Base-by-base conservation (phyloP, 2,113 vertebrate genomes). In the Pandion haliaetus region DNA sequence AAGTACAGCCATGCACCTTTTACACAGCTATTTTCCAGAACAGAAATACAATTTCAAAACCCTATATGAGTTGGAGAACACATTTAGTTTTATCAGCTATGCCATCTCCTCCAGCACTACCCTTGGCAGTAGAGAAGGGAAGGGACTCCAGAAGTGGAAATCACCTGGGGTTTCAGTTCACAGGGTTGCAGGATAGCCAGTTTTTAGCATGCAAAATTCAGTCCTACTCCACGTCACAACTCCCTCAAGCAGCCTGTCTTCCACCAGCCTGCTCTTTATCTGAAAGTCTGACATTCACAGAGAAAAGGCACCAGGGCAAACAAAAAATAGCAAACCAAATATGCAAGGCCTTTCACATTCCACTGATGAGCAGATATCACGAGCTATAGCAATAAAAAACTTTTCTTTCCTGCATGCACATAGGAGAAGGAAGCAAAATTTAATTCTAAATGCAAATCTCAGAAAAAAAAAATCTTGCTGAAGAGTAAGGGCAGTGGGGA, bases 391-490 rank as follows among this genome's bases (percentile, higher is more conserved):
- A 96, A 96, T 95, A 95, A 96, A 94, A 90, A 65, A 61, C 32
- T 90, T 95, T 95, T 93, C 83, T 83, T 88, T 76, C 42, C 90
- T 77, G 63, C 17, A 62, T 55, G 42, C 91, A 87, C 83, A 61
- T 82, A 92, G 82, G 85, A 86, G 71, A 92, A 90, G 52, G 28
- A 87, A 82, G 45, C 28, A 78, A 78, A 95, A 95, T 79, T 73
- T 90, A 66, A 92, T 93, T 95, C 84, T 65, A 96, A 96, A 96
- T 72, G 77, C 47, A 94, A 94, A 95, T 95, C 58, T 72, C 69
- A 38, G 77, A 67, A 36, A 19, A 50, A 78, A 91, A 13, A n/a
- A 57, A 63, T 32, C 38, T 50, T 40, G 38, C 38, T 77, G 76
- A 88, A 74, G 80, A n/a, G 24, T 85, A 93, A 95, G 50, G 69